These are phyloP conservation scores for Spodoptera picta DNA, from an alignment of 2,888 invertebrate species.

Conservation along the genomic window DNA sequence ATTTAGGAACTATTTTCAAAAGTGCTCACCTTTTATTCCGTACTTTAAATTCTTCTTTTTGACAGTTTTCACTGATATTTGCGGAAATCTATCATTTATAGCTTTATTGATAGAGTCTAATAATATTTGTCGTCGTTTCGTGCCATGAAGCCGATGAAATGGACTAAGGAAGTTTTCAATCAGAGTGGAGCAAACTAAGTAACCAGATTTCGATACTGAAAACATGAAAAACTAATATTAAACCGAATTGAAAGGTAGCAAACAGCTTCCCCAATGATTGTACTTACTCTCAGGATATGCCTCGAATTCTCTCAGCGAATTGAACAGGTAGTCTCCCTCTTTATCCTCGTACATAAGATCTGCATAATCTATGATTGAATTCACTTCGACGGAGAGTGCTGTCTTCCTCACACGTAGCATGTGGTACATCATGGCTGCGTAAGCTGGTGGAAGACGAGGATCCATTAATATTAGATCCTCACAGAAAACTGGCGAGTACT, in stretches of 20 bases:
- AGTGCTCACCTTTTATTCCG: too few species aligned
- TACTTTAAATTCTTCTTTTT: too few species aligned
- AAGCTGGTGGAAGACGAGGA: neutral
- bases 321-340: neutral
- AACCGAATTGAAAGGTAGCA: too few species aligned
- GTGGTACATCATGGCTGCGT: neutral
- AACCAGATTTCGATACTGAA: neutral
- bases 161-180: slow-evolving; percentile 1
- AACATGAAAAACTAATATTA: neutral
- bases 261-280: too few species aligned
- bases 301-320: slow-evolving; percentile 4
- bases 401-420: slow-evolving; percentile 1
- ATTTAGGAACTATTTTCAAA: too few species aligned
- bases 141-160: neutral
- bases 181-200: neutral
- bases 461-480: neutral
- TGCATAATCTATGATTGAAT: slow-evolving; percentile 14
- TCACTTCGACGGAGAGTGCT: neutral
- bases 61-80: neutral
- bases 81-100: neutral
- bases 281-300: slow-evolving; percentile 3
- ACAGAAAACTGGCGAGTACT: too few species aligned
- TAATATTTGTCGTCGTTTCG: neutral
- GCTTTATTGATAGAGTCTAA: slow-evolving; percentile 5
- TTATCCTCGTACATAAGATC: neutral